These are phyloP conservation scores for Speoplatyrhinus poulsoni DNA, from an alignment of 2,113 vertebrate species.

Conservation along the genomic window DNA sequence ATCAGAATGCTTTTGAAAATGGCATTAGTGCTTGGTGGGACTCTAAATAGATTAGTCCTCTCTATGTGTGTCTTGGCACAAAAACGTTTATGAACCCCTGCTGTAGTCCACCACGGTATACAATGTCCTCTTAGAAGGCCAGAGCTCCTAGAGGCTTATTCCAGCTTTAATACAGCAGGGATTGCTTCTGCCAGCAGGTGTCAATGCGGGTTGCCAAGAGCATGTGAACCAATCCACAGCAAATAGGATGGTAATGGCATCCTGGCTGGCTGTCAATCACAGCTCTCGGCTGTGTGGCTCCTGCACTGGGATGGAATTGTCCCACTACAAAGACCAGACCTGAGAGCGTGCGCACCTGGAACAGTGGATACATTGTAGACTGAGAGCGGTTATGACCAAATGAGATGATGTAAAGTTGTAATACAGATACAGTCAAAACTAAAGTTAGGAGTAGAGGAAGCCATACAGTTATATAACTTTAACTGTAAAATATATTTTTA, in stretches of 20 bases:
- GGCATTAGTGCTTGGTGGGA: too few relatives aligned
- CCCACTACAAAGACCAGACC: slow-evolving; percentile 3
- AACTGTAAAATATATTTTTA: background rate
- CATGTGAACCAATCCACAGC: slow-evolving; percentile 13
- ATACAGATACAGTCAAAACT: background rate
- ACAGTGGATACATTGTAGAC: slow-evolving; percentile 11
- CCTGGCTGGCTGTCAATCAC: slow-evolving; percentile 21
- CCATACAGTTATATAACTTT: background rate
- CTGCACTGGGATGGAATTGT: slow-evolving; percentile 15
- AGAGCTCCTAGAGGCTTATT: slow-evolving; percentile 2
- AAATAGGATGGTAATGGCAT: slow-evolving; percentile 30
- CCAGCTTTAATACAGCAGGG: slow-evolving; percentile 34
- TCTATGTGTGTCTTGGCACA: too few relatives aligned
- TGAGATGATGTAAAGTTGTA: slow-evolving; percentile 22
- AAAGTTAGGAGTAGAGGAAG: background rate
- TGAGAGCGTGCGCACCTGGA: background rate
- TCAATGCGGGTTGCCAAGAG: slow-evolving; percentile 29
- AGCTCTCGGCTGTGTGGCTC: slow-evolving; percentile 16
- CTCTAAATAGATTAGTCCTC: too few relatives aligned
- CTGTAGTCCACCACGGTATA: slow-evolving; percentile 34
- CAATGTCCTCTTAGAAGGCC: background rate
- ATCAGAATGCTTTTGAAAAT: slow-evolving; percentile 38
- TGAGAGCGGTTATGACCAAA: slow-evolving; percentile 1
- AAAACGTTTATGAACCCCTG: background rate
- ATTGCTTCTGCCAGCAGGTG: slow-evolving; percentile 35